phyloP scores from a whole-genome alignment of 2,113 vertebrate genomes.

The Halichoerus grypus region DNA sequence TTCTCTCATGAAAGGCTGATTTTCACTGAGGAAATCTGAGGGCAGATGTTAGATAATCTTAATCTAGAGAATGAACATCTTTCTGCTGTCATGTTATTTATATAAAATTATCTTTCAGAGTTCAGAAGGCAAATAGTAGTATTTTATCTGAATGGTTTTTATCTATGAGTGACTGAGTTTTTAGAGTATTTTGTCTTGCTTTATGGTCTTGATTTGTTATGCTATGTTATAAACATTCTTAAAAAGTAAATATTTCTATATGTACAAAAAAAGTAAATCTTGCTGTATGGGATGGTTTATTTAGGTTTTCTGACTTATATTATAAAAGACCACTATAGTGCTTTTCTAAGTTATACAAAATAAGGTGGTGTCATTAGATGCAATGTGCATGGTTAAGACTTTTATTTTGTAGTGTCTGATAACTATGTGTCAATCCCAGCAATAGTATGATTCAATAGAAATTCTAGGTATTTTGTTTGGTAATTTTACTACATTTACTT shows the following conservation, averaged over 20 bases:
- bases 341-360: background rate
- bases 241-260: background rate
- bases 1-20: background rate
- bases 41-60: background rate
- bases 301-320: constrained; percentile 38
- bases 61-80: background rate
- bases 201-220: constrained; percentile 67
- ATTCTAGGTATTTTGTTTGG: background rate
- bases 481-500: constrained; percentile 20
- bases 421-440: background rate
- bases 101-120: constrained; percentile 62
- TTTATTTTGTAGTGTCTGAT: background rate
- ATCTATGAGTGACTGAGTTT: constrained; percentile 71
- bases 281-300: constrained; percentile 31
- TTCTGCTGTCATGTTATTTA: background rate
- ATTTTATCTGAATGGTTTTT: constrained; percentile 72
- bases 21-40: background rate
- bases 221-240: background rate
- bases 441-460: background rate
- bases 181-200: background rate
- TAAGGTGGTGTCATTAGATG: background rate
- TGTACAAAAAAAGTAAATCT: background rate
- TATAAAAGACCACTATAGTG: background rate
- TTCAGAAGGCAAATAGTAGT: constrained; percentile 49
- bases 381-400: background rate